phyloP scores from a whole-genome alignment of 2,888 invertebrate genomes.

The Drosophila meridiana region DNA sequence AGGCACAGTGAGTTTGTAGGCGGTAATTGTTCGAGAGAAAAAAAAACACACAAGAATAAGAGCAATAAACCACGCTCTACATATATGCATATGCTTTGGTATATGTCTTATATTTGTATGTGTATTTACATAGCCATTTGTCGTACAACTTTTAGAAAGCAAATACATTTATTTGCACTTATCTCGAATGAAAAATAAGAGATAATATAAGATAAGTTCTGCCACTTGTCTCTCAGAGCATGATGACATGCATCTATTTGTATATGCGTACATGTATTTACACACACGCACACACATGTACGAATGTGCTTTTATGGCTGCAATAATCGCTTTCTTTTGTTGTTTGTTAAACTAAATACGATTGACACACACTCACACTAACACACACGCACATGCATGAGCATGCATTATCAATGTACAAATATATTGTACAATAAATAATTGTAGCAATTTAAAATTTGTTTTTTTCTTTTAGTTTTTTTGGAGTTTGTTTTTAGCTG shows the following conservation, averaged over 20 bases:
- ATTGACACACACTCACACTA: background rate
- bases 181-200: slow-evolving; percentile 6
- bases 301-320: background rate
- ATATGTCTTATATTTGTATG: background rate
- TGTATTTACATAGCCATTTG: slow-evolving; percentile 7
- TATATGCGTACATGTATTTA: background rate
- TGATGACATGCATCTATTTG: slow-evolving; percentile 19
- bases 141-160: slow-evolving; percentile 12
- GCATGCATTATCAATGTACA: slow-evolving; percentile 35
- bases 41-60: slow-evolving; percentile 5
- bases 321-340: slow-evolving; percentile 46
- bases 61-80: background rate
- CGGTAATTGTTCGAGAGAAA: slow-evolving; percentile 1
- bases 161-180: slow-evolving; percentile 5
- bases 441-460: background rate
- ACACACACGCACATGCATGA: slow-evolving; percentile 5
- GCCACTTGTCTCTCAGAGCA: slow-evolving; percentile 5
- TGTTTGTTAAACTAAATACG: slow-evolving; percentile 7
- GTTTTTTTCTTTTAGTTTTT: background rate
- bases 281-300: background rate
- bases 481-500: slow-evolving; percentile 18
- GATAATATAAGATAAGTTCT: slow-evolving; percentile 9
- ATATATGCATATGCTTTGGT: background rate
- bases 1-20: background rate
- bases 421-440: slow-evolving; percentile 37